Evolutionary conservation across 2,888 invertebrate species (phyloP), one percentile per base, ranked within the genome.

Genomic region (Clostera curtula): DNA sequence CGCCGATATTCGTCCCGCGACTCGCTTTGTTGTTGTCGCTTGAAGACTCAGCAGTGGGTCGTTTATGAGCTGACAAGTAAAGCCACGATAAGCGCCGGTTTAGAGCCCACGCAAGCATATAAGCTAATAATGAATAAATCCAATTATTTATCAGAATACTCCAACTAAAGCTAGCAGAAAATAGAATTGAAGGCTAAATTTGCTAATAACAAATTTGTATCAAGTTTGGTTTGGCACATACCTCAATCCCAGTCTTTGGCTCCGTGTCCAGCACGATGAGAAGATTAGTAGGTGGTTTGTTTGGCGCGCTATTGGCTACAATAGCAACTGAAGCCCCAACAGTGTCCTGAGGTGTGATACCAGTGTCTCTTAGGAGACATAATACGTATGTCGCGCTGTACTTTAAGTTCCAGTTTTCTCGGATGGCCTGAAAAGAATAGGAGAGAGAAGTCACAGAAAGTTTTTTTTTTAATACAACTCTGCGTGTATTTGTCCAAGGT

Each of bases 391-490:
- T 92, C 5, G 96, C 96, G 62, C 94, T 95, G 75, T 94, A 96
- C 62, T 94, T 93, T 12, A 96, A 80, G 65, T 94, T 96, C 96
- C 96, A 96, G 65, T 96, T 96, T 66, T 96, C 96, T 11, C 95
- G 86, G 32, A 96, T 96, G 2, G 93, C 89, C 91, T 83, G 69
- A 5, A 75, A 74, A n/a, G n/a, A n/a, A n/a, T n/a, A n/a, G n/a
- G n/a, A n/a, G n/a, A n/a, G n/a, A n/a, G n/a, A n/a, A n/a, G n/a
- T n/a, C n/a, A n/a, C n/a, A n/a, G n/a, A n/a, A n/a, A n/a, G n/a
- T n/a, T n/a, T n/a, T n/a, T n/a, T n/a, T n/a, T n/a, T n/a, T n/a
- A n/a, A n/a, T n/a, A n/a, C n/a, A n/a, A n/a, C n/a, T n/a, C n/a
- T n/a, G n/a, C n/a, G n/a, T n/a, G n/a, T n/a, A n/a, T n/a, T n/a